These are phyloP conservation scores for Tuta absoluta DNA, from an alignment of 2,888 invertebrate species.

Conservation along the genomic window DNA sequence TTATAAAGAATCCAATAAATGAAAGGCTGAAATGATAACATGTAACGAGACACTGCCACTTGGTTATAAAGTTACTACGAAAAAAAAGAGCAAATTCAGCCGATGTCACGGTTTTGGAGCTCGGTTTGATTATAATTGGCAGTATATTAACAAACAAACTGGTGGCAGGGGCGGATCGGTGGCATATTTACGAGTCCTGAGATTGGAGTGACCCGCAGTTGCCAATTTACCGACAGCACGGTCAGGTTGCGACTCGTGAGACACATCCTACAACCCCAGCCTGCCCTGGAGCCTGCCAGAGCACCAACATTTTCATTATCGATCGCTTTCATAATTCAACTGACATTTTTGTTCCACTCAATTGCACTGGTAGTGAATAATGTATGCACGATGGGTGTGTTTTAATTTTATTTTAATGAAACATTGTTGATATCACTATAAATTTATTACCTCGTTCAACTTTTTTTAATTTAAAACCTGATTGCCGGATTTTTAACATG, in stretches of 20 bases:
- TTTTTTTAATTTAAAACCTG: constrained; percentile 14
- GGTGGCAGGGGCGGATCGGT: constrained; percentile 68
- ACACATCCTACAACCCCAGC: constrained; percentile 71
- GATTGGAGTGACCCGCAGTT: constrained; percentile 68
- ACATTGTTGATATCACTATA: constrained; percentile 24
- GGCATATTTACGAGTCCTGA: constrained; percentile 76
- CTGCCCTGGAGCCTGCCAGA: constrained; percentile 36
- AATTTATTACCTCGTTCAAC: constrained; percentile 17
- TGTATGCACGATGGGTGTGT: constrained; percentile 27
- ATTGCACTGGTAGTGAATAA: constrained; percentile 50
- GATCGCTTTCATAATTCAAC: constrained; percentile 78
- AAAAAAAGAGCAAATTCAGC: constrained; percentile 56
- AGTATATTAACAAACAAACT: constrained; percentile 77
- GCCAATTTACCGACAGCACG: constrained; percentile 74
- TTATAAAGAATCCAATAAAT: constrained; percentile 23
- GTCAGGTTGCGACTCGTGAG: constrained; percentile 53
- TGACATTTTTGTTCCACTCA: constrained; percentile 77
- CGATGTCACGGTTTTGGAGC: constrained; percentile 61
- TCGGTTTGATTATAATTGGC: constrained; percentile 74
- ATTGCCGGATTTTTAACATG: background rate
- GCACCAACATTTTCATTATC: constrained; percentile 75
- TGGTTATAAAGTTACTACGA: constrained; percentile 29
- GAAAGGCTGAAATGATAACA: constrained; percentile 31
- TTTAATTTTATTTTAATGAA: constrained; percentile 26
- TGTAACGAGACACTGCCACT: constrained; percentile 30